Conservation (phyloP, 2,888 invertebrate genomes). For the Keiferia lycopersicella region DNA sequence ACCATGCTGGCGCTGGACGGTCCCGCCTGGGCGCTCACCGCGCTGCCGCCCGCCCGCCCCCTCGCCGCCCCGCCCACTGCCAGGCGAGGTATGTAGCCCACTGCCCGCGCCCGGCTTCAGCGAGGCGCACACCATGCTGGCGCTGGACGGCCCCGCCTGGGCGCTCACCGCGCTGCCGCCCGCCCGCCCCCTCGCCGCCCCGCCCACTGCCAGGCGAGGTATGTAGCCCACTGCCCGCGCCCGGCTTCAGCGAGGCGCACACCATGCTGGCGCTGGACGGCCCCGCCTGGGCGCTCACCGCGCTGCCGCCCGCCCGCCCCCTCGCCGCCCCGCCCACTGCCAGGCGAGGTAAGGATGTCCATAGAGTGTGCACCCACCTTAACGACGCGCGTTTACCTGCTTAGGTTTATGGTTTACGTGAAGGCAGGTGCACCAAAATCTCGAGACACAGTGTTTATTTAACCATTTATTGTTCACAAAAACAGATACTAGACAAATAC, state of each 20-base stretch:
- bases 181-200: neutral
- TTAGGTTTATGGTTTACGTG: too few species aligned
- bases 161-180: slow-evolving; percentile 82
- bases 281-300: slow-evolving; percentile 91
- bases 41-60: slow-evolving; percentile 56
- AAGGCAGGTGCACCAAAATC: too few species aligned
- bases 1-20: slow-evolving; percentile 90
- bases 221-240: slow-evolving; percentile 73
- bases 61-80: slow-evolving; percentile 58
- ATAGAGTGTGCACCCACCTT: too few species aligned
- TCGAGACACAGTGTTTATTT: too few species aligned
- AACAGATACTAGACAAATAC: too few species aligned
- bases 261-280: slow-evolving; percentile 90
- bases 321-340: slow-evolving; percentile 59
- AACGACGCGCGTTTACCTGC: too few species aligned
- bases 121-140: slow-evolving; percentile 89
- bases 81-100: slow-evolving; percentile 80
- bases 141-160: slow-evolving; percentile 94
- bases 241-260: slow-evolving; percentile 87
- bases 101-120: slow-evolving; percentile 75
- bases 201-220: neutral
- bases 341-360: too few species aligned
- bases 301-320: slow-evolving; percentile 57
- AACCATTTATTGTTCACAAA: too few species aligned
- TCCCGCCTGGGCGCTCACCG: slow-evolving; percentile 90